Percentiles rank a stretch among this genome's conserved stretches.
Evolutionary conservation across 1,140 invertebrate species (phyloP).

Genomic region (Mesaphorura yosii): DNA sequence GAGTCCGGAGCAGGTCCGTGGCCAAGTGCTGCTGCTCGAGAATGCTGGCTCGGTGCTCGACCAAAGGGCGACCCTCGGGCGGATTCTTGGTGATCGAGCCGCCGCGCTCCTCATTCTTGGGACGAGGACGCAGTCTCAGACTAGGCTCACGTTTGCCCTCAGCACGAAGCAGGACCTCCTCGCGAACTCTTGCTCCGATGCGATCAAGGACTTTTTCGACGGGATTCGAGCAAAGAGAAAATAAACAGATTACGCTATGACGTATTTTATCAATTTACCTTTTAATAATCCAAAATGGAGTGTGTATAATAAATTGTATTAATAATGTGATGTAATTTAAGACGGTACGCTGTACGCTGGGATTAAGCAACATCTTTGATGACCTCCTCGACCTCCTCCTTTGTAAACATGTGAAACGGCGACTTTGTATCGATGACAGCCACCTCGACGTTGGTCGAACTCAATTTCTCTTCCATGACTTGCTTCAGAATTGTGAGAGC

Average conservation of each 20-base stretch:
- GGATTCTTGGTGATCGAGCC: constrained; percentile 12
- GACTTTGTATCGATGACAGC: constrained; percentile 77
- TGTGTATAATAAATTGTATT: no score
- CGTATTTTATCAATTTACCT: no score
- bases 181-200: neutral
- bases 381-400: constrained; percentile 80
- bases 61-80: neutral
- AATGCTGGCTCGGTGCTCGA: neutral
- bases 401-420: constrained; percentile 79
- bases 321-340: no score
- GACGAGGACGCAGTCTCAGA: neutral
- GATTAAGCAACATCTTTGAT: constrained; percentile 43
- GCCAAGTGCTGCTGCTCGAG: constrained; percentile 3
- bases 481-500: constrained; percentile 93
- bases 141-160: constrained; percentile 7
- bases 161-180: constrained; percentile 13
- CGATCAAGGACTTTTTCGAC: no score
- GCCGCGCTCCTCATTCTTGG: constrained; percentile 5
- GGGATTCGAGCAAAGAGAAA: no score
- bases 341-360: no score
- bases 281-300: no score
- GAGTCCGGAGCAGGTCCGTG: constrained; percentile 3
- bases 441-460: constrained; percentile 94
- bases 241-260: no score
- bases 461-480: constrained; percentile 99